Evolutionary conservation across 1,140 invertebrate genomes (phyloP).

Genomic region (Camponotus floridanus): DNA sequence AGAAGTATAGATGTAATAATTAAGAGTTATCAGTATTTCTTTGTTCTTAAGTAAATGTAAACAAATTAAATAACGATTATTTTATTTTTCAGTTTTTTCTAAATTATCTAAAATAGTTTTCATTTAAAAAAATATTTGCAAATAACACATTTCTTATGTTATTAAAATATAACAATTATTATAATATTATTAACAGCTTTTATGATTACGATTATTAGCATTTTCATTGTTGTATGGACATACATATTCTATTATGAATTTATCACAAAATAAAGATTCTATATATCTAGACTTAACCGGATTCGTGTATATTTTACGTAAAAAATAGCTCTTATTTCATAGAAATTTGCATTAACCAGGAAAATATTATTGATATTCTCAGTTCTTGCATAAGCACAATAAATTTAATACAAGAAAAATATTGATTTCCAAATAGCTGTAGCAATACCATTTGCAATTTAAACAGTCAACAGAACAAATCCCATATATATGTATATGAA

Average conservation of each 20-base stretch:
- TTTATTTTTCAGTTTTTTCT: too few relatives aligned
- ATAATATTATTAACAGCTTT: too few relatives aligned
- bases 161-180: too few relatives aligned
- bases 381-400: constrained; percentile 11
- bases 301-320: too few relatives aligned
- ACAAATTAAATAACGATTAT: not conserved
- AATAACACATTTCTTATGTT: not conserved
- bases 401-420: constrained; percentile 50
- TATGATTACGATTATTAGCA: too few relatives aligned
- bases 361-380: constrained; percentile 18
- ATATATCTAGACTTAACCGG: too few relatives aligned
- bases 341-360: not conserved
- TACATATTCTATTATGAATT: too few relatives aligned
- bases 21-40: not conserved
- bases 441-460: constrained; percentile 35
- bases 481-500: not conserved
- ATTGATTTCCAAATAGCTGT: constrained; percentile 20
- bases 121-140: not conserved
- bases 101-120: not conserved
- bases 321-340: too few relatives aligned
- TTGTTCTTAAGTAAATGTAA: not conserved
- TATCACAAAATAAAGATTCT: too few relatives aligned
- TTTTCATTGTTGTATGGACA: too few relatives aligned
- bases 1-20: not conserved
- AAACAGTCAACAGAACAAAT: constrained; percentile 13